Base-by-base conservation (phyloP, 2,797 vertebrate genomes). In the Chloroceryle inda region DNA sequence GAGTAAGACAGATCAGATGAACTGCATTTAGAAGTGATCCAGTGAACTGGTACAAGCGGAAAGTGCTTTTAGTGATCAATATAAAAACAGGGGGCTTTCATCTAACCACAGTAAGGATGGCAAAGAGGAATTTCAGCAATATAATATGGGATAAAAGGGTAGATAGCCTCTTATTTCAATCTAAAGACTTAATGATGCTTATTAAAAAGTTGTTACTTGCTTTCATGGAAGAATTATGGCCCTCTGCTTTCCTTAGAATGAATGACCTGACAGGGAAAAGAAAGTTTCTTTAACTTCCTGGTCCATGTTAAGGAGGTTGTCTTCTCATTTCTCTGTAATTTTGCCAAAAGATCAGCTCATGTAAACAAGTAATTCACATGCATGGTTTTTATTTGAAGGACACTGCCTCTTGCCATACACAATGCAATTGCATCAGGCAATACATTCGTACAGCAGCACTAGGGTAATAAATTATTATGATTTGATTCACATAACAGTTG, bases 161-260 rank as follows among this genome's bases (percentile, higher is more conserved):
- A 83, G 83, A 84, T 86, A 85, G 92, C 88, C 50, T 97, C 89
- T 91, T 85, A 72, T 90, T 94, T 85, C 94, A 96, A 94, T 93
- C 89, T 96, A 93, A 96, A 95, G 96, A 94, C 92, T 97, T 94
- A 97, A 97, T 95, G 94, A 97, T 75, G 85, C 91, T 98, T 96
- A 96, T 96, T 98, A 97, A 98, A 98, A 97, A 96, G 89, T 88
- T 74, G 85, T 97, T 97, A 96, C 80, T 95, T 93, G 95, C 64
- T 91, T 86, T 93, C 81, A 58, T 47, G 94, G 82, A 96, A 97
- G 97, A 97, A 82, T 96, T 93, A 96, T 14, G 66, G 55, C 59
- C 27, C 6, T 89, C 27, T 86, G 50, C 69, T 59, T 92, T 91
- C 85, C 50, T 76, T 50, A 38, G 58, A 84, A 88, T 62, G 49